Evolutionary conservation across 2,888 invertebrate species (phyloP).

Genomic region (Clusia tigrina): DNA sequence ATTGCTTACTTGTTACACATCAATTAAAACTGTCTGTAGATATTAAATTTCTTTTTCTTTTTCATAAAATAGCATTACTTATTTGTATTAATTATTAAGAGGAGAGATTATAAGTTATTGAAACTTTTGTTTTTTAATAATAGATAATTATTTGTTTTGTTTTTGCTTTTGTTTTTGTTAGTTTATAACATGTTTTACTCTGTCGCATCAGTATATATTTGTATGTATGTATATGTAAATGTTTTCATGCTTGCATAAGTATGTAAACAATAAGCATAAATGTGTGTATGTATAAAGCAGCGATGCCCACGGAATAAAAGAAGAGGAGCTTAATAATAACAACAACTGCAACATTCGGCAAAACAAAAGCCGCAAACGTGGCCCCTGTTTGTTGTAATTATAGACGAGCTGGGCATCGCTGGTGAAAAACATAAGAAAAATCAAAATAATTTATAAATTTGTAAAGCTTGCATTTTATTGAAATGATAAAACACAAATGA

Average conservation of each 20-base stretch:
- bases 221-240: not conserved
- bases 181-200: not conserved
- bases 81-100: not conserved
- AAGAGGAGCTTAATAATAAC: not conserved
- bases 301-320: not conserved
- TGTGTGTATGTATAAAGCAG: not conserved
- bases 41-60: not conserved
- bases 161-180: not conserved
- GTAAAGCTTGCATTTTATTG: slow-evolving; percentile 46
- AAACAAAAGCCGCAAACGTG: too few relatives aligned
- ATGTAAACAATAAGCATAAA: not conserved
- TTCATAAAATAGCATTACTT: not conserved
- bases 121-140: not conserved
- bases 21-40: not conserved
- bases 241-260: too few relatives aligned
- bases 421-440: slow-evolving; percentile 3
- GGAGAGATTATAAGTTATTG: not conserved
- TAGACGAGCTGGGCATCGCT: too few relatives aligned
- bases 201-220: not conserved
- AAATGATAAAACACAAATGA: slow-evolving; percentile 28
- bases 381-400: not conserved
- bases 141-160: not conserved
- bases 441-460: slow-evolving; percentile 11
- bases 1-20: not conserved
- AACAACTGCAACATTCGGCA: too few relatives aligned